A percentile compares a stretch with the other conserved stretches of the same genome.
Evolutionary conservation across 2,113 vertebrate species (phyloP).

Genomic region (Etia nguti): DNA sequence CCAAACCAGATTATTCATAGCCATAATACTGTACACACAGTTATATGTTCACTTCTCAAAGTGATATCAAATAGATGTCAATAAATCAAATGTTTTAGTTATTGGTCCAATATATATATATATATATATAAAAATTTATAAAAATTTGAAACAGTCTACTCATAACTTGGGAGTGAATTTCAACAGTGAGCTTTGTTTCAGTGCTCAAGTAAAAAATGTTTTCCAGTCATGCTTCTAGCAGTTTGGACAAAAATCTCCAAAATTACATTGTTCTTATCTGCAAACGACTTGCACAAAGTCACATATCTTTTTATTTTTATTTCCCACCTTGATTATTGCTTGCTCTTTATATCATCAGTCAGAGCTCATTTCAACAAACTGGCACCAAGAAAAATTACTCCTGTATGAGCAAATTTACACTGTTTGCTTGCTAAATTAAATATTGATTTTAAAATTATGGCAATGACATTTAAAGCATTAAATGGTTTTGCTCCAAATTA

Average conservation of each 20-base stretch:
- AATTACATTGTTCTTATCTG: background rate
- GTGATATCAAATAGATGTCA: background rate
- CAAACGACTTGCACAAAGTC: background rate
- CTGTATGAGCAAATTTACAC: background rate
- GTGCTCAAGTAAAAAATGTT: background rate
- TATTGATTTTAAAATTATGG: background rate
- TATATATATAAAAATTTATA: background rate
- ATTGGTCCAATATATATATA: background rate
- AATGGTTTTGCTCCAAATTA: background rate
- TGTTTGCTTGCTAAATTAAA: background rate
- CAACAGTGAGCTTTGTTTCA: no score
- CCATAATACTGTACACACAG: background rate
- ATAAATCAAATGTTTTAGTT: background rate
- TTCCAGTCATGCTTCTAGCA: background rate
- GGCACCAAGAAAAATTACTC: background rate
- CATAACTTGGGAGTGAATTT: no score
- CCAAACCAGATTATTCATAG: background rate
- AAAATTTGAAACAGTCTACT: no score
- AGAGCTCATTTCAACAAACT: background rate
- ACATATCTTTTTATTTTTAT: background rate
- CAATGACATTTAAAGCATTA: background rate
- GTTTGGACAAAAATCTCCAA: background rate
- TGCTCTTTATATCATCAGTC: background rate
- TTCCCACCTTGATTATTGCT: background rate
- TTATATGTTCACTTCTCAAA: background rate